Conservation (phyloP, 2,888 invertebrate species). For the Tolmerus cingulatus region DNA sequence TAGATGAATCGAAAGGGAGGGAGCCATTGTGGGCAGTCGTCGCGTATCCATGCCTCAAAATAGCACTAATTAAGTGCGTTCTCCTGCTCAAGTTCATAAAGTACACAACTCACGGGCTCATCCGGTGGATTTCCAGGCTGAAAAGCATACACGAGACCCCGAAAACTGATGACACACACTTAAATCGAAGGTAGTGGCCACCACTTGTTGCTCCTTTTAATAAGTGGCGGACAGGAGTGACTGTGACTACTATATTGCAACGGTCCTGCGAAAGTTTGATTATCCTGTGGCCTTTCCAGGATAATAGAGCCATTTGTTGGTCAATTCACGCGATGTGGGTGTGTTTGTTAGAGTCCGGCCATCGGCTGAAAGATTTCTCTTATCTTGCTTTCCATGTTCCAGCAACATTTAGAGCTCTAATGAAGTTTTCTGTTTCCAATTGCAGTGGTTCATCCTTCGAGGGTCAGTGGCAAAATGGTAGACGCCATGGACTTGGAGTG, state of each 20-base stretch:
- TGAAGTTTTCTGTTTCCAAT: conserved; percentile 51
- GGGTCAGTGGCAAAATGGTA: conserved; percentile 99
- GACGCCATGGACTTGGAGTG: conserved; percentile 96
- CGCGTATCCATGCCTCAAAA: background rate
- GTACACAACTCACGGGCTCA: background rate
- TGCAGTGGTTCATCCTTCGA: conserved; percentile 93
- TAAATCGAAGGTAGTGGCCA: background rate
- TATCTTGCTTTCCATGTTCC: background rate
- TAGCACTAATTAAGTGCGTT: background rate
- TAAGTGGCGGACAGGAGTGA: background rate
- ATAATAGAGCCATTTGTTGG: background rate
- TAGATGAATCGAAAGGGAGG: background rate
- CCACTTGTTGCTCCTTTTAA: background rate
- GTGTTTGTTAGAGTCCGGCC: background rate
- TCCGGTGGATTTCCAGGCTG: background rate
- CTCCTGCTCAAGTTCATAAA: background rate
- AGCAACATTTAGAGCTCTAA: background rate
- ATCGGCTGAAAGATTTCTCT: background rate
- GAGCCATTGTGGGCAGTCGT: background rate
- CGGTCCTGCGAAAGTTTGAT: background rate
- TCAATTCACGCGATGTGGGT: background rate
- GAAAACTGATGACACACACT: background rate
- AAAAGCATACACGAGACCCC: background rate
- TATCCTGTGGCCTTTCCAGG: background rate
- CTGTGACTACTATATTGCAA: background rate